phyloP scores from a whole-genome alignment of 2,888 invertebrate species.

The Pseudococcus longispinus region DNA sequence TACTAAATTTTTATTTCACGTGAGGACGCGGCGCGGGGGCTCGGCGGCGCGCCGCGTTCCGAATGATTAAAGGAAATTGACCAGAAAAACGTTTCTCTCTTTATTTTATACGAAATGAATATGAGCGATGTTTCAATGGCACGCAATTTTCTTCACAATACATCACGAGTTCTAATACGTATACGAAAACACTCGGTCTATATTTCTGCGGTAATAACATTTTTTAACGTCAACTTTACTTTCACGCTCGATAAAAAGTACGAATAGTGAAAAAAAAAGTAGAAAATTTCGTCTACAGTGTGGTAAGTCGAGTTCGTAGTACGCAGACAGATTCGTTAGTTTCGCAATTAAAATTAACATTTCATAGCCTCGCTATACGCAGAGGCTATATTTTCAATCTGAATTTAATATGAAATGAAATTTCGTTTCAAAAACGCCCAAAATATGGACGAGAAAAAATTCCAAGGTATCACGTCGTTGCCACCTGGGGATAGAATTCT shows the following conservation, averaged over 20 bases:
- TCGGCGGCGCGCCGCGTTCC: neutral
- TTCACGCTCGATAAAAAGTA: neutral
- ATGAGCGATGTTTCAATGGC: conserved; percentile 8
- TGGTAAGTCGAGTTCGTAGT: neutral
- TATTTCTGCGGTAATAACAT: neutral
- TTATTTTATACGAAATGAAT: neutral
- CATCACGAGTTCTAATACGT: neutral
- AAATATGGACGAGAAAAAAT: neutral
- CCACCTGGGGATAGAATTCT: neutral
- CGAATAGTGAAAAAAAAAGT: neutral
- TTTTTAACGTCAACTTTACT: neutral
- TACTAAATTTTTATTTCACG: neutral
- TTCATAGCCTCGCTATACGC: too few relatives aligned
- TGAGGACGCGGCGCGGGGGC: neutral
- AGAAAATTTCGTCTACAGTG: neutral
- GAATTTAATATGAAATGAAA: neutral
- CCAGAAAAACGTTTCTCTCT: neutral
- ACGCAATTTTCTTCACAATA: conserved; percentile 6
- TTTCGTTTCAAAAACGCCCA: neutral
- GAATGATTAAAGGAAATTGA: neutral
- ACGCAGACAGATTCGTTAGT: too few relatives aligned
- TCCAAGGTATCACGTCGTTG: neutral
- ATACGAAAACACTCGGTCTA: neutral
- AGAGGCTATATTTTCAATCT: neutral
- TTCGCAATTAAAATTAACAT: too few relatives aligned